Base-by-base conservation (phyloP, 1,140 invertebrate genomes). In the Drosophila gunungcola region DNA sequence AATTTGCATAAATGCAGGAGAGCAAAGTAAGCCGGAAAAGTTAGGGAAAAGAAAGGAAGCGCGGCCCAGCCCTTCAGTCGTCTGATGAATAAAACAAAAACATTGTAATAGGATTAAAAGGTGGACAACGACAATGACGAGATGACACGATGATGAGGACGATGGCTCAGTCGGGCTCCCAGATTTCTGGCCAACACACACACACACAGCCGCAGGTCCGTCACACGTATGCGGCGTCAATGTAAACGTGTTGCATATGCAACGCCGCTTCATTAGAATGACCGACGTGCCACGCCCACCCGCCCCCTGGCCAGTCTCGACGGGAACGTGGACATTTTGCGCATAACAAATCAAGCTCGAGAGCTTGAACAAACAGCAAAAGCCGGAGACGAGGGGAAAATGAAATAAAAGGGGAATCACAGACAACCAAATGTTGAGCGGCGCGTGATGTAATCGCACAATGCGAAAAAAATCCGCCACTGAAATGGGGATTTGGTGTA, bases 81-180 rank as follows among this genome's bases (percentile, higher is more conserved):
- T 69, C 64, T 83, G 83, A 86, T 86, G 82, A 86, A 88, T 86
- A 86, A 86, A 86, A 86, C 83, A 86, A 86, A 86, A 86, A 86
- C 68, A 72, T 86, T 86, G 79, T 86, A 86, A 86, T 86, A 86
- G 83, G 83, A 86, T 86, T 86, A 86, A 86, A 86, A 88, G 82
- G 79, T 86, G 79, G 83, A 72, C 79, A 72, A 80, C 51, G 75
- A 78, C 70, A 74, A 73, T 85, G 81, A 70, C 68, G 70, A 74
- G 80, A 70, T 75, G 52, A 76, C 72, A 64, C 34, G 72, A 75
- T 58, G 57, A 61, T 46, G 43, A 41, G 38, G 67, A 56, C 56
- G 67, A 69, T 70, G 52, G 64, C 29, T 41, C 65, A 76, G 73
- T 68, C 72, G 41, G 72, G 32, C 38, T 80, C 74, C 81, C 73